phyloP scores from a whole-genome alignment of 1,140 invertebrate genomes.

The Glossosoma conforme region DNA sequence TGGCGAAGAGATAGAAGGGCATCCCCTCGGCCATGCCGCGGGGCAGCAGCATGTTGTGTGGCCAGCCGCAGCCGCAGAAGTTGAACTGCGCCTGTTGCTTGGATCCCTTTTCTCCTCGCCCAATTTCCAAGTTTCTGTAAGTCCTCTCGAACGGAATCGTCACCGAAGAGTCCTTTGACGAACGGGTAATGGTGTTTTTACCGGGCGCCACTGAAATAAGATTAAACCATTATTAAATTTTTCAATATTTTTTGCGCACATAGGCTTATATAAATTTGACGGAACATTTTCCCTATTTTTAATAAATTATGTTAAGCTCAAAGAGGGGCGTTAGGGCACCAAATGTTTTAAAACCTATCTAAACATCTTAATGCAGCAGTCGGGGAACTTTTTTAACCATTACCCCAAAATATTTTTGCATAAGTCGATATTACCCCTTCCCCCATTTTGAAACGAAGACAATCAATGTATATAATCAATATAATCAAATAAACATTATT shows the following conservation, averaged over 20 bases:
- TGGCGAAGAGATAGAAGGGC: conserved; percentile 62
- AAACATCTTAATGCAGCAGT: neutral
- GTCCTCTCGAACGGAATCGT: conserved; percentile 62
- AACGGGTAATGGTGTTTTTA: conserved; percentile 51
- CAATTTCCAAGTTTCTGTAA: conserved; percentile 53
- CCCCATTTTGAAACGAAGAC: too few species aligned
- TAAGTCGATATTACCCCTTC: too few species aligned
- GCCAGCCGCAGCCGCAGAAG: conserved; percentile 57
- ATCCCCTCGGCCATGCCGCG: conserved; percentile 62
- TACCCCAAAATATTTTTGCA: too few species aligned
- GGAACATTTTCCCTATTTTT: conserved; percentile 5
- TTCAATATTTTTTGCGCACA: neutral
- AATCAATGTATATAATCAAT: too few species aligned
- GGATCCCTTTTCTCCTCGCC: conserved; percentile 36
- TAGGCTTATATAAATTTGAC: neutral
- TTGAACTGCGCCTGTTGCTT: conserved; percentile 39
- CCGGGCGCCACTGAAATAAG: conserved; percentile 50
- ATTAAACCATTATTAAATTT: conserved; percentile 24
- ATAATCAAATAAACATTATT: too few species aligned
- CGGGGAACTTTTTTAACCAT: neutral
- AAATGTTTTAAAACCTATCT: neutral
- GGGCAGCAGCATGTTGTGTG: conserved; percentile 67
- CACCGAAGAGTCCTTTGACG: conserved; percentile 56
- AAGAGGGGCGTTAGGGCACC: neutral
- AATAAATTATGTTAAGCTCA: neutral